Evolutionary conservation across 2,888 invertebrate species (phyloP).

Genomic region (Callyntrura sp.): DNA sequence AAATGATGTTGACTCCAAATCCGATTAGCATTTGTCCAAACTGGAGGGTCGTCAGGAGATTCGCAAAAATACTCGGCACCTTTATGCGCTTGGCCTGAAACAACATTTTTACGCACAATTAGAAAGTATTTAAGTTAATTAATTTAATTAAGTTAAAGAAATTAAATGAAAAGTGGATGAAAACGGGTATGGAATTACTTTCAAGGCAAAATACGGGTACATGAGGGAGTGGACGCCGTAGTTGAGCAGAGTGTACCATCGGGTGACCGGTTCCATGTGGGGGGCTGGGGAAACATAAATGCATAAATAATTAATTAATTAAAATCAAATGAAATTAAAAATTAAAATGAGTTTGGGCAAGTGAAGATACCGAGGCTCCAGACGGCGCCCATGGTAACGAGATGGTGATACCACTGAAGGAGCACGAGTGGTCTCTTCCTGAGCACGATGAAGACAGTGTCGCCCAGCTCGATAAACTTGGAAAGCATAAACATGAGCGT

Average conservation of each 20-base stretch:
- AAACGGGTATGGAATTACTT: not conserved
- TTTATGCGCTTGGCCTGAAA: not conserved
- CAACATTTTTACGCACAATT: too few relatives aligned
- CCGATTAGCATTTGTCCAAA: conserved; percentile 62
- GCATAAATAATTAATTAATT: too few relatives aligned
- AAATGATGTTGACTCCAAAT: conserved; percentile 17
- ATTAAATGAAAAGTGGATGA: not conserved
- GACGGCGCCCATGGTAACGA: conserved; percentile 96
- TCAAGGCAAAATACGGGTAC: conserved; percentile 66
- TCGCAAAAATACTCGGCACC: conserved; percentile 29
- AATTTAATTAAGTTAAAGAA: not conserved
- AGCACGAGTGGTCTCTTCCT: conserved; percentile 97
- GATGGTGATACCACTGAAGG: conserved; percentile 94
- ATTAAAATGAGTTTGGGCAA: not conserved
- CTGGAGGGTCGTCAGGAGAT: conserved; percentile 58
- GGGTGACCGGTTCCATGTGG: conserved; percentile 94
- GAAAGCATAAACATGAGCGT: conserved; percentile 60
- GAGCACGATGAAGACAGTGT: conserved; percentile 91
- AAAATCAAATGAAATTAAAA: not conserved
- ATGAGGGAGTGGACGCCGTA: conserved; percentile 91
- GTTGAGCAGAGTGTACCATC: conserved; percentile 98
- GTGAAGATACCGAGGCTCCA: conserved; percentile 88
- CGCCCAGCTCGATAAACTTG: conserved; percentile 75
- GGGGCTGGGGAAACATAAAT: conserved; percentile 89
- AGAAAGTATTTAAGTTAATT: too few relatives aligned